A percentile compares a stretch with the other conserved stretches of the same genome.
Conservation (phyloP, 2,113 vertebrate genomes). For the Seriola rivoliana region DNA sequence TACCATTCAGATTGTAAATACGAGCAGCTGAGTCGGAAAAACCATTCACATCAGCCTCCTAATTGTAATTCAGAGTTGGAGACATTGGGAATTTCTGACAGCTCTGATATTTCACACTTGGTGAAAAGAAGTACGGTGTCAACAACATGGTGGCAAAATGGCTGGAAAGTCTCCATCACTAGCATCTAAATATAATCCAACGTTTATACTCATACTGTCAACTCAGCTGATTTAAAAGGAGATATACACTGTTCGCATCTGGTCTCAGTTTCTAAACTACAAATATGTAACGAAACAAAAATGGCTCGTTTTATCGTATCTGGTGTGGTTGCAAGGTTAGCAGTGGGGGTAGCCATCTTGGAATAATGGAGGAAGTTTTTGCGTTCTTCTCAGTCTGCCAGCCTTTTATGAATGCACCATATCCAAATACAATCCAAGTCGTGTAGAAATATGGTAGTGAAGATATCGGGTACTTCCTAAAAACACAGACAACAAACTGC, state of each 20-base stretch:
- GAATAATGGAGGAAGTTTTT: slow-evolving; percentile 3
- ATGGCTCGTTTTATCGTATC: background rate
- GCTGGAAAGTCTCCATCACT: background rate
- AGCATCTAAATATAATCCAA: slow-evolving; percentile 22
- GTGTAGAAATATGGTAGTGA: background rate
- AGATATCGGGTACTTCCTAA: background rate
- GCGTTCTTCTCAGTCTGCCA: background rate
- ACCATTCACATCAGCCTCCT: background rate
- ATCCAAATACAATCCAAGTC: background rate
- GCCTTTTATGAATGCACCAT: background rate
- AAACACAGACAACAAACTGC: background rate
- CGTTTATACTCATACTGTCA: background rate
- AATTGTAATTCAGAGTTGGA: background rate
- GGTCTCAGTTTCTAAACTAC: slow-evolving; percentile 7
- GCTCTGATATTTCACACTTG: background rate
- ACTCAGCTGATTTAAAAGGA: background rate
- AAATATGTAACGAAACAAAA: slow-evolving; percentile 5
- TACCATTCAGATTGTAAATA: background rate
- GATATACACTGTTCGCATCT: background rate
- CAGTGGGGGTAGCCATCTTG: background rate
- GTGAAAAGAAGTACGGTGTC: background rate
- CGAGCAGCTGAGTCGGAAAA: background rate
- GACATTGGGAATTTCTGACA: background rate
- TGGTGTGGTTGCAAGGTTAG: background rate
- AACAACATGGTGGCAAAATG: background rate